Conservation (phyloP, 2,797 vertebrate genomes). For the Eulemur albifrons region DNA sequence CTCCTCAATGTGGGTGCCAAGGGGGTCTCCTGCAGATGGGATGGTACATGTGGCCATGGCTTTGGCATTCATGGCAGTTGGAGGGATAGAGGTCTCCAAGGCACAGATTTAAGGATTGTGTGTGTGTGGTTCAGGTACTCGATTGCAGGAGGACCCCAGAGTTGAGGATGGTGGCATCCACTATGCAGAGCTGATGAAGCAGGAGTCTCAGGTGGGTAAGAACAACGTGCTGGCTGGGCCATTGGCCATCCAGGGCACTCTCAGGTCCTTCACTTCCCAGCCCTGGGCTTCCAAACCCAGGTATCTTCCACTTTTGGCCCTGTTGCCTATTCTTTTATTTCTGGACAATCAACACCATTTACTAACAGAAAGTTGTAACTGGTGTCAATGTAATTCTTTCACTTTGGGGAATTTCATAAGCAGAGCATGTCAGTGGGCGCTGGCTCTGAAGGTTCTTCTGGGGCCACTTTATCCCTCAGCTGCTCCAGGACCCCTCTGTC, state of each 20-base stretch:
- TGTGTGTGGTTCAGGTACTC: background rate
- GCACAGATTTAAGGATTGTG: background rate
- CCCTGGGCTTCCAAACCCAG: background rate
- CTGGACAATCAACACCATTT: background rate
- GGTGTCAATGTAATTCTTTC: background rate
- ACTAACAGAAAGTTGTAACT: background rate
- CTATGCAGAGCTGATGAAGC: background rate
- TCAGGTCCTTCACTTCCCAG: accelerated
- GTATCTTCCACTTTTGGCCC: background rate
- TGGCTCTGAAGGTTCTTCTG: background rate
- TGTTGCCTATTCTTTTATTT: background rate
- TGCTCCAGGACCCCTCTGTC: background rate
- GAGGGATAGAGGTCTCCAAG: background rate
- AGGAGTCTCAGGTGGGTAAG: background rate
- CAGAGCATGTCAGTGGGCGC: background rate
- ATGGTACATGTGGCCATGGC: background rate
- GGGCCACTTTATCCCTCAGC: no score
- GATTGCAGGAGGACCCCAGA: background rate
- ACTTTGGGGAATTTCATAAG: background rate
- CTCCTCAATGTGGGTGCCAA: background rate
- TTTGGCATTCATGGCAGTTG: background rate
- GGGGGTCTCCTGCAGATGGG: background rate
- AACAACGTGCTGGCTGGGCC: background rate
- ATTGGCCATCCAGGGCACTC: background rate
- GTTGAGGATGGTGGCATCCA: background rate